Evolutionary conservation across 2,113 vertebrate species (phyloP).

Genomic region (Tachuris rubrigastra): DNA sequence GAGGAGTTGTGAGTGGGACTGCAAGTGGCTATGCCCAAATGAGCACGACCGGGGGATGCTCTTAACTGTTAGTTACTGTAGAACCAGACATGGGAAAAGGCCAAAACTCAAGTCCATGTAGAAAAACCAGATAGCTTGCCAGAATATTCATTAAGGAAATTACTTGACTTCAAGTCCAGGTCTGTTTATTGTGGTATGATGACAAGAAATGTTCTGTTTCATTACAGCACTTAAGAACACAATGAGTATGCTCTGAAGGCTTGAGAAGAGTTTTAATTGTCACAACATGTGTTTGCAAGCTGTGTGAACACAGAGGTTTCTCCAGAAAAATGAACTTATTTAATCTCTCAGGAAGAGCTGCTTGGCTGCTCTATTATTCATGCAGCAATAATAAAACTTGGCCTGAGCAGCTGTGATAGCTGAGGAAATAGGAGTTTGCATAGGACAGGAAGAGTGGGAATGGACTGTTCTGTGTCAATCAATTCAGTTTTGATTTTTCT

Average conservation of each 20-base stretch:
- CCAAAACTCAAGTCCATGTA: accelerated
- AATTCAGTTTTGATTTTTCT: not conserved
- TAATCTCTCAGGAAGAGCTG: not conserved
- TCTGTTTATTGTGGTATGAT: not conserved
- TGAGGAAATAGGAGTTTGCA: not conserved
- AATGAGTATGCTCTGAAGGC: not conserved
- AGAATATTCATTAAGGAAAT: not conserved
- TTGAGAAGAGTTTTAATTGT: not conserved
- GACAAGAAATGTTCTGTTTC: not conserved
- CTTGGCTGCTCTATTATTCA: not conserved
- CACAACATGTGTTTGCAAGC: not conserved
- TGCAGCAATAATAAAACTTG: not conserved
- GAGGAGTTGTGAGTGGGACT: not conserved
- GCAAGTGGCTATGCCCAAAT: accelerated
- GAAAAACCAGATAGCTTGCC: not conserved
- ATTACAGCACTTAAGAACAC: not conserved
- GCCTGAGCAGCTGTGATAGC: not conserved
- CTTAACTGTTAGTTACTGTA: not conserved
- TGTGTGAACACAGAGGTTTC: not conserved
- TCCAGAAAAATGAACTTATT: not conserved
- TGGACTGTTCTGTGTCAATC: not conserved
- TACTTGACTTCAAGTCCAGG: not conserved
- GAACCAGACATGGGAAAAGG: not conserved
- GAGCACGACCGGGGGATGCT: not conserved
- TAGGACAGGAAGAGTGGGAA: not conserved